phyloP scores from a whole-genome alignment of 2,113 vertebrate species.

The Gasterosteus nipponicus region DNA sequence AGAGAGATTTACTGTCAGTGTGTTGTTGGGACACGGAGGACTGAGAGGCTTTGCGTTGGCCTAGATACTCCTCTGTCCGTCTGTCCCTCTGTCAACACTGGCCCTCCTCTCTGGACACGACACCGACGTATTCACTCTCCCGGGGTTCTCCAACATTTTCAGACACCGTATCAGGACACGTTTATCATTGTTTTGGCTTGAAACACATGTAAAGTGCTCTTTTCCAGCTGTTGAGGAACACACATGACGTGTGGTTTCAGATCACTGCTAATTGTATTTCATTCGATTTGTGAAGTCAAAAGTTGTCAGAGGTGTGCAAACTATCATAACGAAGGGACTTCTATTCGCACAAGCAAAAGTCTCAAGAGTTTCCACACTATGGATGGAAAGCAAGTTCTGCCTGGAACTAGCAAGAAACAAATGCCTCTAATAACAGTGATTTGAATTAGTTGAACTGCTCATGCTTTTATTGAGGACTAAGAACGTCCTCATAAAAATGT shows the following conservation, averaged over 20 bases:
- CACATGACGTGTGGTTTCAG: background rate
- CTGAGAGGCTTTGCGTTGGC: constrained; percentile 63
- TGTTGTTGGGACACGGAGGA: constrained; percentile 35
- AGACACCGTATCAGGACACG: background rate
- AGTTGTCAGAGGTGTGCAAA: background rate
- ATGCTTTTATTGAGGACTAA: background rate
- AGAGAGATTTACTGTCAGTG: constrained; percentile 39
- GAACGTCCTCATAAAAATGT: background rate
- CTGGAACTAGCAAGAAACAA: background rate
- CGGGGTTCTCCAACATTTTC: background rate
- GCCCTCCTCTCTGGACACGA: background rate
- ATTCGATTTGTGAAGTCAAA: background rate
- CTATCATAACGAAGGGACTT: background rate
- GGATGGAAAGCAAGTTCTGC: background rate
- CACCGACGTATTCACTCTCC: background rate
- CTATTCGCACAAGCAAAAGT: background rate
- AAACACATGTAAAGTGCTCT: background rate
- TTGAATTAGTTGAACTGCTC: background rate
- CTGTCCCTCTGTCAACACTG: background rate
- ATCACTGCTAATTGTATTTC: background rate
- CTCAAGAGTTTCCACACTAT: background rate
- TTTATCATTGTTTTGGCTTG: constrained; percentile 3
- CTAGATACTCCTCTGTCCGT: constrained; percentile 46
- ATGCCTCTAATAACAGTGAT: background rate
- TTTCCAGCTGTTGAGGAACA: background rate